Evolutionary conservation across 2,888 invertebrate genomes (phyloP).

Genomic region (Campoletis raptor): DNA sequence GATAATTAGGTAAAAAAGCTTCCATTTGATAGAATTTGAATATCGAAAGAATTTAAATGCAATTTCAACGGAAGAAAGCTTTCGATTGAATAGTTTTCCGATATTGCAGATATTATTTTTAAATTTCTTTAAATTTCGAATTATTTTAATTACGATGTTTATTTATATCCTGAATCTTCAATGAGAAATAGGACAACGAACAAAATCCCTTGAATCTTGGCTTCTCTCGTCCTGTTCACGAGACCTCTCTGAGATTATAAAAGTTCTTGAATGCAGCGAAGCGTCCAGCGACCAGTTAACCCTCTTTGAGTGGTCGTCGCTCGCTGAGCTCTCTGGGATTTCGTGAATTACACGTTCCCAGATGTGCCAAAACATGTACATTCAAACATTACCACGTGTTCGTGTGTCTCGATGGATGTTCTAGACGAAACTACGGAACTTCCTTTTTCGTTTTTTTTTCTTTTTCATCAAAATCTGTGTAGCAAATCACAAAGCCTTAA

Average conservation of each 20-base stretch:
- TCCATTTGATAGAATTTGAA: neutral
- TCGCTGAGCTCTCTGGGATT: constrained; percentile 14
- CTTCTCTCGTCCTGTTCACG: neutral
- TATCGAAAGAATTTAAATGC: constrained; percentile 3
- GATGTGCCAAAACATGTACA: constrained; percentile 23
- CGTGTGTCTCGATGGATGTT: neutral
- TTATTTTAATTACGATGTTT: constrained; percentile 42
- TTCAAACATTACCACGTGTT: neutral
- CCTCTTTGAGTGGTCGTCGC: constrained; percentile 22
- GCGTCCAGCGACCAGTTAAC: constrained; percentile 35
- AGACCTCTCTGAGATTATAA: constrained; percentile 41
- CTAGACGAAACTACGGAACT: neutral
- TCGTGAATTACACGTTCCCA: constrained; percentile 14
- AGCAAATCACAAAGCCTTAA: neutral
- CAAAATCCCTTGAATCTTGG: neutral
- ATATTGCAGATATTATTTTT: neutral
- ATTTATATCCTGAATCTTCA: constrained; percentile 39
- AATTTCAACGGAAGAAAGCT: neutral
- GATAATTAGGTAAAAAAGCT: too few relatives aligned
- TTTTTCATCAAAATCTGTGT: neutral
- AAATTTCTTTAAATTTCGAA: neutral
- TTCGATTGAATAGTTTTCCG: constrained; percentile 6
- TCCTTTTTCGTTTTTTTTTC: neutral
- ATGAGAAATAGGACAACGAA: constrained; percentile 28
- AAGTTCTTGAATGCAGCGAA: constrained; percentile 55